Evolutionary conservation across 2,888 invertebrate species (phyloP), one percentile per base, ranked within the genome.

Genomic region (Lutraria lutraria): DNA sequence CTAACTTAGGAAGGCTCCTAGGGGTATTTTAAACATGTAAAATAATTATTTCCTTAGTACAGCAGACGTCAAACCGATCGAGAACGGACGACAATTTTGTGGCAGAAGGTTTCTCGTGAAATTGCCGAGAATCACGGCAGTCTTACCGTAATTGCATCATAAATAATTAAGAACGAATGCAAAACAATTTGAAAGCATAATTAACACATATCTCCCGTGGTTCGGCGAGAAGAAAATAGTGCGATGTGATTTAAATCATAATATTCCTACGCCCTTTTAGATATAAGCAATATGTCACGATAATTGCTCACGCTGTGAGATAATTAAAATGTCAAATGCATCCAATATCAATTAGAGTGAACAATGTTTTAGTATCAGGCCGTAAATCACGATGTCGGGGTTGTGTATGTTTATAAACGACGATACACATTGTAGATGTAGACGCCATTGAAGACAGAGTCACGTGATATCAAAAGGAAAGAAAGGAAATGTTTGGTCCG

Each of bases 341-440:
- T 76, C 76, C 34, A 34, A 76, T 76, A 34, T 34, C 76, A 76
- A 76, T 34, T 76, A 34, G 16, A 76, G 76, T 76, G 31, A 76
- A 76, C 63, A 68, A 68, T 68, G 25, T 68, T 25, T 68, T 25
- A 68, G 63, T n/a, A n/a, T 68, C 63, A 68, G 25, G 63, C n/a
- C 12, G 25, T 68, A 6, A 68, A 68, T 68, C 25, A 68, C 63
- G 63, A 1, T 25, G 63, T 8, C 25, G n/a, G 25, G 6, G 21
- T 25, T 68, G 3, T 68, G 25, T 25, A 25, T 25, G n/a, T n/a
- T 25, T 68, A 68, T 68, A 68, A 68, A 68, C n/a, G 43, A 25
- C 25, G n/a, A 21, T 68, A 68, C 63, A 12, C 63, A 21, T 19
- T 15, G 19, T n/a, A 63, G 63, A 63, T n/a, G 10, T 63, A 63